These are phyloP conservation scores for Platorchestia sp. DNA, from an alignment of 1,140 invertebrate species.

Conservation along the genomic window DNA sequence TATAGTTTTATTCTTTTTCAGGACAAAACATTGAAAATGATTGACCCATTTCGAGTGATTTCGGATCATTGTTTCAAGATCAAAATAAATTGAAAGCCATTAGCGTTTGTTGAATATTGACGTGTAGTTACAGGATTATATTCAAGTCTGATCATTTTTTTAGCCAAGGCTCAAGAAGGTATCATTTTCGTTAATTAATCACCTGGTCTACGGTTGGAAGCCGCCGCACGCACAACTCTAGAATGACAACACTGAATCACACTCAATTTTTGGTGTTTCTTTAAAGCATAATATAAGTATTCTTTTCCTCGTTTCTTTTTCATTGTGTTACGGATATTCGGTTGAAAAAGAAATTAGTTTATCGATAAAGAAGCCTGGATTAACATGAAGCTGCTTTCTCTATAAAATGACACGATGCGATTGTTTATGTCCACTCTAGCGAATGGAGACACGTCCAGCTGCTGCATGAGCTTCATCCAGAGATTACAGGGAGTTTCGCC, in stretches of 20 bases:
- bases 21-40: too few species aligned
- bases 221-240: neutral
- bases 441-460: neutral
- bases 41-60: too few species aligned
- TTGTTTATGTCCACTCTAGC: neutral
- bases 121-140: neutral
- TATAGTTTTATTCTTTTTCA: too few species aligned
- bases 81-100: neutral
- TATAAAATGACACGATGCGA: neutral
- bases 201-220: neutral
- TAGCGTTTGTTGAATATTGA: neutral
- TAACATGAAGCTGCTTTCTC: neutral
- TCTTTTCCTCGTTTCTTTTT: neutral
- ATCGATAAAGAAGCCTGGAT: neutral
- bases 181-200: neutral
- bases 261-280: neutral
- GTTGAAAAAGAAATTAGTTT: neutral
- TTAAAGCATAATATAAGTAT: neutral
- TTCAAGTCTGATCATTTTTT: neutral
- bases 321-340: neutral
- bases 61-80: neutral
- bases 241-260: neutral
- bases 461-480: neutral
- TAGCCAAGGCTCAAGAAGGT: neutral
- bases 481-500: neutral